phyloP scores from a whole-genome alignment of 2,888 invertebrate genomes.

The Rhodophaea formosa region DNA sequence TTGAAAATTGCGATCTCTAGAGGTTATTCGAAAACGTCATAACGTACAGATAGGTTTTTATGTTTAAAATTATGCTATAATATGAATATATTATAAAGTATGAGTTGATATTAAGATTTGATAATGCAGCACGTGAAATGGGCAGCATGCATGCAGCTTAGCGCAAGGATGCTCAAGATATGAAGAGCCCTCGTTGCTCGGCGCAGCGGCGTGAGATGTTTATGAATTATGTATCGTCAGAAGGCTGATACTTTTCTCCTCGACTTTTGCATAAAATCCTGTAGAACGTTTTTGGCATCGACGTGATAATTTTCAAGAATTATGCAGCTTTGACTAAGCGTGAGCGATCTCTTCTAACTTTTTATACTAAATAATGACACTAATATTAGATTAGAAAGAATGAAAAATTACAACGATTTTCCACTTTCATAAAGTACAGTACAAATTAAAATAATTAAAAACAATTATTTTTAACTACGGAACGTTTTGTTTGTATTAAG shows the following conservation, averaged over 20 bases:
- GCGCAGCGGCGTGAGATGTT: conserved; percentile 43
- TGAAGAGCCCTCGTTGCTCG: conserved; percentile 42
- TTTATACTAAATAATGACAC: background rate
- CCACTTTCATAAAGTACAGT: background rate
- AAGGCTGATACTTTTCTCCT: conserved; percentile 39
- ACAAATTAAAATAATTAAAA: conserved; percentile 4
- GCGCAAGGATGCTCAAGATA: conserved; percentile 41
- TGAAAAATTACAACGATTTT: background rate
- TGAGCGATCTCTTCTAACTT: conserved; percentile 7
- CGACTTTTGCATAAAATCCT: conserved; percentile 41
- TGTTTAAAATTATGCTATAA: background rate
- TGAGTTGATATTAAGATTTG: conserved; percentile 9
- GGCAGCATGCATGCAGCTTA: conserved; percentile 31
- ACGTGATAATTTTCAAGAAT: conserved; percentile 17
- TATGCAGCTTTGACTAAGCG: background rate
- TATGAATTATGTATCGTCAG: conserved; percentile 45
- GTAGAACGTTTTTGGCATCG: conserved; percentile 26
- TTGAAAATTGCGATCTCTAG: no score
- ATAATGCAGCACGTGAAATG: conserved; percentile 27
- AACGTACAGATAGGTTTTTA: background rate
- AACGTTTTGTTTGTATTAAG: conserved; percentile 22
- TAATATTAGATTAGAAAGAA: background rate
- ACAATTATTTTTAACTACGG: conserved; percentile 19
- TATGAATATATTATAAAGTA: no score
- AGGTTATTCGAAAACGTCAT: no score